A percentile compares a stretch with the other conserved stretches of the same genome.
phyloP scores from a whole-genome alignment of 2,888 invertebrate species.

The Macrosoma leucophasiata region DNA sequence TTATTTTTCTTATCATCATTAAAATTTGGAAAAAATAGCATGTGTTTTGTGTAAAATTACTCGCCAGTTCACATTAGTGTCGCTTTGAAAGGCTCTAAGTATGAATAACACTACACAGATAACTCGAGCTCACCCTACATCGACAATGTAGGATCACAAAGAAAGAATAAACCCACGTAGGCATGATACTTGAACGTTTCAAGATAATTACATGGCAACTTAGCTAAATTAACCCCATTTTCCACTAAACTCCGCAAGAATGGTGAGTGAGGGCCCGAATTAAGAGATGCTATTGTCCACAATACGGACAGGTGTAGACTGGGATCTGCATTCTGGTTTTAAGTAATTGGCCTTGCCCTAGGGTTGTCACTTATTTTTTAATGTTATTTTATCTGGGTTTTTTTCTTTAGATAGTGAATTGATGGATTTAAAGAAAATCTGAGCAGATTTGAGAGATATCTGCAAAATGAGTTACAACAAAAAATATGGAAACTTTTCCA shows the following conservation, averaged over 20 bases:
- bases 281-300: constrained; percentile 50
- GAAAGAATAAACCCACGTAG: background rate
- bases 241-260: constrained; percentile 22
- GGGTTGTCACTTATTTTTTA: constrained; percentile 45
- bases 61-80: too few species aligned
- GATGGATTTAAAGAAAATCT: too few species aligned
- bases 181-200: constrained; percentile 1
- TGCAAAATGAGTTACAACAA: too few species aligned
- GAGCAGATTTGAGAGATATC: too few species aligned
- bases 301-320: constrained; percentile 61
- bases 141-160: background rate
- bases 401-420: too few species aligned
- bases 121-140: background rate
- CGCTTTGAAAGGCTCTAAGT: too few species aligned
- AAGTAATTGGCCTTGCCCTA: constrained; percentile 66
- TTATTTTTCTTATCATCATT: too few species aligned
- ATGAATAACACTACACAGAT: too few species aligned
- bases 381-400: too few species aligned
- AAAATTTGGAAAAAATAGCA: too few species aligned
- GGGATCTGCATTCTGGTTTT: constrained; percentile 56
- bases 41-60: too few species aligned
- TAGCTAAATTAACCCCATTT: constrained; percentile 26
- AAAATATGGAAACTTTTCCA: too few species aligned
- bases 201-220: constrained; percentile 1
- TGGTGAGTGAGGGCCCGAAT: constrained; percentile 41